These are phyloP conservation scores for Phrynocephalus guinanensis DNA, from an alignment of 2,797 vertebrate species.

Conservation along the genomic window DNA sequence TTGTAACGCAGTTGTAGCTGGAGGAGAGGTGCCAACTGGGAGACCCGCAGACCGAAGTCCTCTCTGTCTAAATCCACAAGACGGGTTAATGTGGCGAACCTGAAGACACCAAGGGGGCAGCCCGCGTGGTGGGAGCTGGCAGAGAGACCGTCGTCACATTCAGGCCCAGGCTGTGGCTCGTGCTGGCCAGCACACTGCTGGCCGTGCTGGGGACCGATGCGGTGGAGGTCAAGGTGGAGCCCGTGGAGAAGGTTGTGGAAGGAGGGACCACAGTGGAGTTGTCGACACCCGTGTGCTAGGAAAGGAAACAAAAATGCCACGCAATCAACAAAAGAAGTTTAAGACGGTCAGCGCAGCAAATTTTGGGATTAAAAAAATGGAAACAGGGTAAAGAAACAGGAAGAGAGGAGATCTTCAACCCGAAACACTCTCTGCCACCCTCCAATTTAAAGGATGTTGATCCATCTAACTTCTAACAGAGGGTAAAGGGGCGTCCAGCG, in stretches of 20 bases:
- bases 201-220: conserved; percentile 73
- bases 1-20: conserved; percentile 29
- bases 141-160: conserved; percentile 84
- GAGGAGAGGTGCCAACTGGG: conserved; percentile 43
- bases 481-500: background rate
- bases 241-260: conserved; percentile 78
- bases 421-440: background rate
- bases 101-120: conserved; percentile 87
- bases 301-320: conserved; percentile 51
- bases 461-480: background rate
- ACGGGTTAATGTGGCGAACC: conserved; percentile 73
- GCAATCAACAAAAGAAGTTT: conserved; percentile 1
- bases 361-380: background rate
- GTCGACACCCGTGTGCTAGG: conserved; percentile 87
- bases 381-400: background rate
- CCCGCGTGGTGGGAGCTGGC: conserved; percentile 80
- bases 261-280: conserved; percentile 79
- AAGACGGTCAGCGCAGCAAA: conserved; percentile 21
- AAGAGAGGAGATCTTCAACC: too few relatives aligned
- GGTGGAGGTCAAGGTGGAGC: conserved; percentile 73
- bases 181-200: conserved; percentile 78
- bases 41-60: conserved; percentile 54
- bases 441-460: background rate
- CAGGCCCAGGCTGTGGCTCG: conserved; percentile 83
- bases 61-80: conserved; percentile 42